Percentiles rank a stretch among this genome's conserved stretches.
Conservation (phyloP, 2,888 invertebrate genomes). For the Drosophila putrida region DNA sequence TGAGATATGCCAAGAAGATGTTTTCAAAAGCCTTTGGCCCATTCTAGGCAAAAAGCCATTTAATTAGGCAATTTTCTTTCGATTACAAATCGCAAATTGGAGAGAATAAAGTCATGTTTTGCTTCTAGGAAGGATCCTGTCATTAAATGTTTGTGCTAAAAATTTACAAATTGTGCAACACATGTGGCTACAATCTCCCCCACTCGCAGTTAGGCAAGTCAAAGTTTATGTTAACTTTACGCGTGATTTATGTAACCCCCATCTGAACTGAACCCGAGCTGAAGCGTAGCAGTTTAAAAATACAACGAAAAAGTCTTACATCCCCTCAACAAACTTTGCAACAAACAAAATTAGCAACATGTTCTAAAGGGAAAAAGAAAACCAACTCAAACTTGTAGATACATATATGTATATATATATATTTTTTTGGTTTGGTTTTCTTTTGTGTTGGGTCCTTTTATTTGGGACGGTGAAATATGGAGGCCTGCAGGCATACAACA, state of each 20-base stretch:
- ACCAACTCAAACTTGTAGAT: slow-evolving; percentile 47
- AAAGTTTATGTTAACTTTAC: slow-evolving; percentile 73
- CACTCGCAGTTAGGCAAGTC: slow-evolving; percentile 24
- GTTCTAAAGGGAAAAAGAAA: slow-evolving; percentile 38
- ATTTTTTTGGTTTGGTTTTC: slow-evolving; percentile 16
- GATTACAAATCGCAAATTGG: slow-evolving; percentile 28
- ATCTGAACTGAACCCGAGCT: background rate
- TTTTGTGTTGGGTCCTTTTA: slow-evolving; percentile 50
- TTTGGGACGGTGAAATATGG: background rate
- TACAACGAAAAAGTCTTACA: slow-evolving; percentile 17
- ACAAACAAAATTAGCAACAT: slow-evolving; percentile 78
- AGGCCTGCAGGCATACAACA: slow-evolving; percentile 34
- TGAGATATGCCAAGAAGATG: slow-evolving; percentile 25
- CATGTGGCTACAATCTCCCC: slow-evolving; percentile 47
- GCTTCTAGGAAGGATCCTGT: background rate
- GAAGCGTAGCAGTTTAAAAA: slow-evolving; percentile 24
- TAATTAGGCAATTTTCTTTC: slow-evolving; percentile 42
- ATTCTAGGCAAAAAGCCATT: slow-evolving; percentile 34
- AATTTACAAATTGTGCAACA: slow-evolving; percentile 60
- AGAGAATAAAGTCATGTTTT: background rate
- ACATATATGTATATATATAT: background rate
- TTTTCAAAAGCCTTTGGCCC: slow-evolving; percentile 1
- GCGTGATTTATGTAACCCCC: slow-evolving; percentile 73
- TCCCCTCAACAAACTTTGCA: slow-evolving; percentile 58
- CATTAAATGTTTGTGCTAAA: slow-evolving; percentile 23